Evolutionary conservation across 2,888 invertebrate species (phyloP).

Genomic region (Anodontia alba): DNA sequence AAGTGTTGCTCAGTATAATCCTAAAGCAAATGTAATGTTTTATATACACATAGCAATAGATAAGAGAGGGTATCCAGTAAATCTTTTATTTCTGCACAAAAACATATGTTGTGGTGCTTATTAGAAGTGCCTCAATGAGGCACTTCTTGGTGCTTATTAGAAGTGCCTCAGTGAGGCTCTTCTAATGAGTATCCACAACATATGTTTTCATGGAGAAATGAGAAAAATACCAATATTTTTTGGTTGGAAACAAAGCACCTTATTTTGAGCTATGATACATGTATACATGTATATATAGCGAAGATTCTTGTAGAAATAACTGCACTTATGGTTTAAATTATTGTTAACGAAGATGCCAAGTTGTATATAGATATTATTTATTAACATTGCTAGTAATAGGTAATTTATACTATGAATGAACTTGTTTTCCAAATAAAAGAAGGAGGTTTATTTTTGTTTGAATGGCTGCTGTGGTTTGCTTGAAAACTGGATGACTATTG

Average conservation of each 20-base stretch:
- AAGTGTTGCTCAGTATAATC: background rate
- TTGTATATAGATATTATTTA: background rate
- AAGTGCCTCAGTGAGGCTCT: no score
- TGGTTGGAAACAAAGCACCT: no score
- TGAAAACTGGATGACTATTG: background rate
- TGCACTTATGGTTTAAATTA: background rate
- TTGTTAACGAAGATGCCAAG: background rate
- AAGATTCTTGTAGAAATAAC: background rate
- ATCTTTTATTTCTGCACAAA: no score
- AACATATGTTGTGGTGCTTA: no score
- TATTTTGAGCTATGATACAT: no score
- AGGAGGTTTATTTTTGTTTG: background rate
- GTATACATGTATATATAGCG: background rate
- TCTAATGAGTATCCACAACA: no score
- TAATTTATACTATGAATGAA: background rate
- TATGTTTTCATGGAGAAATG: no score
- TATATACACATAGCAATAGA: background rate
- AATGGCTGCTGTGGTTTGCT: background rate
- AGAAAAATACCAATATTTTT: no score
- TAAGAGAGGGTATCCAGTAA: no score
- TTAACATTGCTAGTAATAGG: background rate
- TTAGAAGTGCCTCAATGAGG: no score
- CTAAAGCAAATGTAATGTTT: slow-evolving; percentile 11
- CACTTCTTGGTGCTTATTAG: no score
- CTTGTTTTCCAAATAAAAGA: background rate